A percentile compares a stretch with the other conserved stretches of the same genome.
phyloP scores from a whole-genome alignment of 2,113 vertebrate genomes.

The Pundamilia nyererei region DNA sequence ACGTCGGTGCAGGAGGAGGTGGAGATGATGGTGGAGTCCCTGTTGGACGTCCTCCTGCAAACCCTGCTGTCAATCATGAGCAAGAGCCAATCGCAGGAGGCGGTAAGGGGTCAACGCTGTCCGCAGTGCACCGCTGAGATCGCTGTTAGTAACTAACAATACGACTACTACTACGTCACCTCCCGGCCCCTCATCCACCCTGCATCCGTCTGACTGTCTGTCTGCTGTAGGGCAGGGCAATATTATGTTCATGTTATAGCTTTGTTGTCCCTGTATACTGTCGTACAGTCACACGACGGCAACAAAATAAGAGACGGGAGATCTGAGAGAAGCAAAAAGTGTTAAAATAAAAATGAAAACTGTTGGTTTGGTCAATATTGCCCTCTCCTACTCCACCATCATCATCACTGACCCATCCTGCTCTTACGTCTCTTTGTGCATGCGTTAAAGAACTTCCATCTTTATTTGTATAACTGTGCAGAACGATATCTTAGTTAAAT shows the following conservation, averaged over 20 bases:
- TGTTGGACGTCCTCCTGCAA: constrained; percentile 97
- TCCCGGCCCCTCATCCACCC: constrained; percentile 40
- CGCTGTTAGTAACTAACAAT: constrained; percentile 99
- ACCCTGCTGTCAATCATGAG: constrained; percentile 96
- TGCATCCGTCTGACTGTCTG: not conserved
- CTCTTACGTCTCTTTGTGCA: not conserved
- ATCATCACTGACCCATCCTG: not conserved
- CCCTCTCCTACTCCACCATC: not conserved
- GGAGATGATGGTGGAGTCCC: constrained; percentile 99
- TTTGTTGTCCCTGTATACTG: not conserved
- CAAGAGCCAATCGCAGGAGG: constrained; percentile 98
- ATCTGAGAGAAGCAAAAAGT: accelerated
- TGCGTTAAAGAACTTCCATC: accelerated
- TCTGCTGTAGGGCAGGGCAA: not conserved
- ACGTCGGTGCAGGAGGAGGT: constrained; percentile 93
- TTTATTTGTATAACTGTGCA: not conserved
- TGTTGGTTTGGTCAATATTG: not conserved
- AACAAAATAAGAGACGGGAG: accelerated
- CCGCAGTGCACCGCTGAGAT: constrained; percentile 99
- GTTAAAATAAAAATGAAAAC: not conserved
- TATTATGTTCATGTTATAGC: not conserved
- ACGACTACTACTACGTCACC: constrained; percentile 72
- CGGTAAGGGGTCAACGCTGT: constrained; percentile 99
- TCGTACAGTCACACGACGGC: accelerated
- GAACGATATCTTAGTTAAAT: accelerated